Base-by-base conservation (phyloP, 35 echinoderm and acorn worm genomes). In the Heliocidaris tuberculata region DNA sequence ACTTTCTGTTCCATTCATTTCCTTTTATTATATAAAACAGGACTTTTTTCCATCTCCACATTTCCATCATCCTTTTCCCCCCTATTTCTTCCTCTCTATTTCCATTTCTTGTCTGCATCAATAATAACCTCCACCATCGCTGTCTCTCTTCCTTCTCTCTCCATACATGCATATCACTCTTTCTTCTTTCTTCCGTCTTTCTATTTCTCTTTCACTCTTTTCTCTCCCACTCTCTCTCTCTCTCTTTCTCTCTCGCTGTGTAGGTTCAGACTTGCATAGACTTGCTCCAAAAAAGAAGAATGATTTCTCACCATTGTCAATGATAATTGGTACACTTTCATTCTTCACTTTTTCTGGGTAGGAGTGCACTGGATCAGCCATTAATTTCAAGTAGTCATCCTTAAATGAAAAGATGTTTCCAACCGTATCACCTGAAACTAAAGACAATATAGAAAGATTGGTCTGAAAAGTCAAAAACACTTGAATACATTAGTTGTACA, bases 231-330 rank as follows among this genome's bases (percentile, higher is more conserved):
- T 13, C 85, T 31, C n/a, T 8, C 49, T 30, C 15, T 85, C 78
- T 30, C 42, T 56, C 47, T 32, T 17, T 88, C 9, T 94, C 7
- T 31, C 42, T 29, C 15, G 5, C 16, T 8, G 29, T 24, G 24
- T 32, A 86, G 6, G 47, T n/a, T 85, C 50, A 7, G 13, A 30
- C 7, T 19, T 42, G 5, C 13, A 8, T 85, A 35, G 9, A 47
- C 15, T 49, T 70, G 49, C 16, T 11, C 17, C n/a, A 31, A 13
- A 21, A 30, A 86, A 2, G 27, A 27, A 56, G 7, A 50, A 85
- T 7, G 21, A 31, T 15, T 27, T 48, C 92, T 97, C 71, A 97
- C 96, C 96, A 94, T 97, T 97, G 86, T 97, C 96, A 87, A 97
- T 97, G 15, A 97, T 90, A 48, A 97, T 56, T 90, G 96, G 96